Percentiles rank a stretch among this genome's conserved stretches.
phyloP scores from a whole-genome alignment of 2,888 invertebrate species.

The Hetaerina titia region DNA sequence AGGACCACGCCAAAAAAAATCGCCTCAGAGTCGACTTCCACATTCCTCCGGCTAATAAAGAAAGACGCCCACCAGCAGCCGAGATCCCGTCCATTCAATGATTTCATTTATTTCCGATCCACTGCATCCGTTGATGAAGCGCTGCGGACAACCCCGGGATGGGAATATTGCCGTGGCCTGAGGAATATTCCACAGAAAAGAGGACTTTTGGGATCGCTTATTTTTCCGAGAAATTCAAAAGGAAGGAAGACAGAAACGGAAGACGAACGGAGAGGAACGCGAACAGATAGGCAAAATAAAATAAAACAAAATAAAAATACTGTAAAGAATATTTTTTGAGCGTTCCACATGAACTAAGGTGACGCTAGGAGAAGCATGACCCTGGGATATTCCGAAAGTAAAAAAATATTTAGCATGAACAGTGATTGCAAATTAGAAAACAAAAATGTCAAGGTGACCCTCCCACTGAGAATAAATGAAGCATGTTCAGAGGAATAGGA shows the following conservation, averaged over 20 bases:
- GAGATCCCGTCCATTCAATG: slow-evolving; percentile 6
- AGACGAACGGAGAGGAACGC: neutral
- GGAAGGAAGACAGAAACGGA: neutral
- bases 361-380: too few relatives aligned
- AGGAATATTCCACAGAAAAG: neutral
- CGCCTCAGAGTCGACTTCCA: neutral
- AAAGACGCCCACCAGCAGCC: neutral
- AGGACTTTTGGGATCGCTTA: neutral
- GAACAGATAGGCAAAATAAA: neutral
- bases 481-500: too few relatives aligned
- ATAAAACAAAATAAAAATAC: too few relatives aligned
- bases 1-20: neutral
- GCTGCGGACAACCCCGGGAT: neutral
- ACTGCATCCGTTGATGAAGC: neutral
- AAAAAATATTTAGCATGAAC: too few relatives aligned
- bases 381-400: too few relatives aligned
- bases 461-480: too few relatives aligned
- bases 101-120: slow-evolving; percentile 23
- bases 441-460: too few relatives aligned
- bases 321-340: too few relatives aligned
- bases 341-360: neutral
- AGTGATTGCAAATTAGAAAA: too few relatives aligned
- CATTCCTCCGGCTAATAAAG: neutral
- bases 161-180: neutral
- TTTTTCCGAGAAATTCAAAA: neutral